Evolutionary conservation across 2,113 vertebrate genomes (phyloP), one percentile per base, ranked within the genome.

Genomic region (Microcebus griseorufus): DNA sequence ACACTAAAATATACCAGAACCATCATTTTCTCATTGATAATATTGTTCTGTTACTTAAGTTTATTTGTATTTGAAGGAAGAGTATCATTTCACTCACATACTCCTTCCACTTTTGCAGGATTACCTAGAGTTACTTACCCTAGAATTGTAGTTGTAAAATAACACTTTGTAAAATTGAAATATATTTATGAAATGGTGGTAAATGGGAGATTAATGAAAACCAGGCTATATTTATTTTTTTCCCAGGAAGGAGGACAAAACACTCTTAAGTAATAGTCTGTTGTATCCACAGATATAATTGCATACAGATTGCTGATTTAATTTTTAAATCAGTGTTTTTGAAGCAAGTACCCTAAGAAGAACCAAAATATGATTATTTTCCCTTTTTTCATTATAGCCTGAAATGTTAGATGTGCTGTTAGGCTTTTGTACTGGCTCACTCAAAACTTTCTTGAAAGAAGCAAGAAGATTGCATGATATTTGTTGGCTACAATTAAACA

Each of bases 251-350:
- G 32, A 90, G 20, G 62, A 65, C 45, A 82, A 94, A 97, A 86
- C 12, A 48, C 85, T 93, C 51, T 53, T 81, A 65, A 92, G 67
- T 67, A 82, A 92, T 64, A 69, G 60, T 79, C n/a, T 83, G 39
- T 89, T 84, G 58, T 75, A 88, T 92, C 37, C 64, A 65, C 27
- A 83, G 76, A 51, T 81, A 65, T 23, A 75, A 80, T 80, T 95
- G 27, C 34, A 84, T 87, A 48, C 55, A 95, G 42, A 90, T 93
- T 95, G 69, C 81, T 94, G 58, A 94, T 53, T 97, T 96, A 62
- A 73, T 93, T 90, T 11, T 85, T 84, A 84, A 80, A 72, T 84
- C 90, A 75, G 27, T 94, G 72, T 81, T 92, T 94, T 90, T 93
- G 65, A 94, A 84, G 65, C 39, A 88, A 90, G 81, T 58, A 78